A percentile compares a stretch with the other conserved stretches of the same genome.
Conservation (phyloP, 2,888 invertebrate species). For the Steinernema scapterisci region DNA sequence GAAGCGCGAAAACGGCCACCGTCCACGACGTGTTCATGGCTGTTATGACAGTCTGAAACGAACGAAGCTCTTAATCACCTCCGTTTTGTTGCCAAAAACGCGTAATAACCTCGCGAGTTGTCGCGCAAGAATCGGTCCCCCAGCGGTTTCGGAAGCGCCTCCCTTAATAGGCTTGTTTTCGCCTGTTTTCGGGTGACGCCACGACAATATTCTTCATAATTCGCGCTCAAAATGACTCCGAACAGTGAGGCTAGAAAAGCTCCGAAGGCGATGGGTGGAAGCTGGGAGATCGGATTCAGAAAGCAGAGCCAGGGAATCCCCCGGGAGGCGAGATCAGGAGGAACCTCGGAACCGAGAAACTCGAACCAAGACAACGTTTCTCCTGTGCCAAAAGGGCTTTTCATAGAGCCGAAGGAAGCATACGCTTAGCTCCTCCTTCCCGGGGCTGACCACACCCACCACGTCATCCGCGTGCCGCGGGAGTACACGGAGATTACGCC, state of each 20-base stretch:
- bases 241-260: too few species aligned
- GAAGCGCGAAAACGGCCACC: slow-evolving; percentile 28
- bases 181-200: background rate
- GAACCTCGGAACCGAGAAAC: background rate
- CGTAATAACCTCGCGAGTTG: too few species aligned
- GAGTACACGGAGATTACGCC: slow-evolving; percentile 28
- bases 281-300: background rate
- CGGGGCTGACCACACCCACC: slow-evolving; percentile 4
- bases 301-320: background rate
- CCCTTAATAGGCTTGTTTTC: slow-evolving; percentile 2
- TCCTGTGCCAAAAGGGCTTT: background rate
- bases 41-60: slow-evolving; percentile 25
- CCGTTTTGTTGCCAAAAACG: background rate
- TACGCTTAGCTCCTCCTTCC: background rate
- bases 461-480: slow-evolving; percentile 30
- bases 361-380: background rate
- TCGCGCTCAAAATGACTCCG: background rate
- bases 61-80: background rate
- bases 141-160: background rate
- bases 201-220: too few species aligned
- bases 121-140: background rate
- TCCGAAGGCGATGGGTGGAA: background rate
- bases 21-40: slow-evolving; percentile 31
- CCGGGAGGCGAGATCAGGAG: background rate
- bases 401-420: slow-evolving; percentile 4